phyloP scores from a whole-genome alignment of 1,140 invertebrate genomes.

The Drosophila fuyamai region DNA sequence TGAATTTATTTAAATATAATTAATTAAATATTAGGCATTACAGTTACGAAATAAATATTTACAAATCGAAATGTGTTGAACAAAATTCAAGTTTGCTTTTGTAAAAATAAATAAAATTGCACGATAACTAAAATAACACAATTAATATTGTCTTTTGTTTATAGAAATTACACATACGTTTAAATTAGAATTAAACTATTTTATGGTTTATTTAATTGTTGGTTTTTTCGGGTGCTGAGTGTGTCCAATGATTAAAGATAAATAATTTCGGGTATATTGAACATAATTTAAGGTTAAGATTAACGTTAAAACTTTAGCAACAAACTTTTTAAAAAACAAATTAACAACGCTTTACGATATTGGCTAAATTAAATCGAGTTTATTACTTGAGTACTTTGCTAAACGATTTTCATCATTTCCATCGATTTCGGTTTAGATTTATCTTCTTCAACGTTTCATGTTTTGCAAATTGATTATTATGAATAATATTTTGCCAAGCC shows the following conservation, averaged over 20 bases:
- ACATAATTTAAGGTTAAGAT: slow-evolving; percentile 60
- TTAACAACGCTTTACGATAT: slow-evolving; percentile 75
- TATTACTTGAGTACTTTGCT: slow-evolving; percentile 43
- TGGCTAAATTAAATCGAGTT: slow-evolving; percentile 65
- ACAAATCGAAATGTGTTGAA: slow-evolving; percentile 67
- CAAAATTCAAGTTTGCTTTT: slow-evolving; percentile 58
- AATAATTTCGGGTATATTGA: slow-evolving; percentile 47
- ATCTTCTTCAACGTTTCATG: slow-evolving; percentile 3
- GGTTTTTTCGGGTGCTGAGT: slow-evolving; percentile 33
- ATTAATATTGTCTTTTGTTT: slow-evolving; percentile 52
- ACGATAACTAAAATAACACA: slow-evolving; percentile 76
- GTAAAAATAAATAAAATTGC: slow-evolving; percentile 80
- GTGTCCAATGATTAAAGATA: slow-evolving; percentile 35
- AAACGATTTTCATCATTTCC: slow-evolving; percentile 37
- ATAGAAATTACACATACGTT: slow-evolving; percentile 33
- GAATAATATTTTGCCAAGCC: slow-evolving; percentile 70
- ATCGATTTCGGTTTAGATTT: slow-evolving; percentile 34
- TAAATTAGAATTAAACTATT: slow-evolving; percentile 35
- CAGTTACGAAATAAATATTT: slow-evolving; percentile 76
- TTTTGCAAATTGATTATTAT: slow-evolving; percentile 44
- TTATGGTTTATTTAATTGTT: slow-evolving; percentile 18
- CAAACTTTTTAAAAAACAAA: slow-evolving; percentile 79
- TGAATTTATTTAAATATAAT: slow-evolving; percentile 68
- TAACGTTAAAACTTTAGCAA: slow-evolving; percentile 74
- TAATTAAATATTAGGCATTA: slow-evolving; percentile 52